These are phyloP conservation scores for Troilus luridus DNA, from an alignment of 2,888 invertebrate genomes.

Conservation along the genomic window DNA sequence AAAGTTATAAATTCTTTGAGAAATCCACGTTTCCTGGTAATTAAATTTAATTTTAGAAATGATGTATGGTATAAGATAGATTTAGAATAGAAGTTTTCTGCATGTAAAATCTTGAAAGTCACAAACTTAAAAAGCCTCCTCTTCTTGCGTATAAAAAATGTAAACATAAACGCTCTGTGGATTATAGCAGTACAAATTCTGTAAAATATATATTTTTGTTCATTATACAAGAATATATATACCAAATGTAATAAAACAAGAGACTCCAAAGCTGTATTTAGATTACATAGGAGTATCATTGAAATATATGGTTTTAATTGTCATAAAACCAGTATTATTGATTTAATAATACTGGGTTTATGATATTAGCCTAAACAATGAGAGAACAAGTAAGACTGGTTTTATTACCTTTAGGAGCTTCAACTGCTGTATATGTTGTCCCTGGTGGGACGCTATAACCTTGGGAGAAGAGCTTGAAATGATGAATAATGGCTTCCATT, in stretches of 20 bases:
- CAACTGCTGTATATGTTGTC: conserved; percentile 95
- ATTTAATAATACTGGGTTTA: not conserved
- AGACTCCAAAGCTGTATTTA: not conserved
- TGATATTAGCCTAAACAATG: not conserved
- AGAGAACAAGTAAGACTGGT: not conserved
- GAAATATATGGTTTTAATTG: not conserved
- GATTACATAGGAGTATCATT: not conserved
- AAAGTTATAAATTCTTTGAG: not conserved
- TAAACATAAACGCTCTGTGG: no score
- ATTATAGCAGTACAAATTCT: no score
- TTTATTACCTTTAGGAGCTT: conserved; percentile 89
- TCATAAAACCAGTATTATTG: not conserved
- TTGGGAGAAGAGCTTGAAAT: conserved; percentile 97
- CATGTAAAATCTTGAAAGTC: not conserved
- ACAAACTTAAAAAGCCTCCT: no score
- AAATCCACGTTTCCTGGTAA: not conserved
- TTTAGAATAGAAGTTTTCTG: not conserved
- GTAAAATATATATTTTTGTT: no score
- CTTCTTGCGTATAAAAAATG: no score
- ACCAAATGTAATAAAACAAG: not conserved
- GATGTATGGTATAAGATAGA: not conserved
- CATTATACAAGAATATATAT: no score
- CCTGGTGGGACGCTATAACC: conserved; percentile 98
- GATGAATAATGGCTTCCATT: conserved; percentile 98
- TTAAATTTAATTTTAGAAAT: not conserved